Base-by-base conservation (phyloP, 2,797 vertebrate genomes). In the Channallabes apus region DNA sequence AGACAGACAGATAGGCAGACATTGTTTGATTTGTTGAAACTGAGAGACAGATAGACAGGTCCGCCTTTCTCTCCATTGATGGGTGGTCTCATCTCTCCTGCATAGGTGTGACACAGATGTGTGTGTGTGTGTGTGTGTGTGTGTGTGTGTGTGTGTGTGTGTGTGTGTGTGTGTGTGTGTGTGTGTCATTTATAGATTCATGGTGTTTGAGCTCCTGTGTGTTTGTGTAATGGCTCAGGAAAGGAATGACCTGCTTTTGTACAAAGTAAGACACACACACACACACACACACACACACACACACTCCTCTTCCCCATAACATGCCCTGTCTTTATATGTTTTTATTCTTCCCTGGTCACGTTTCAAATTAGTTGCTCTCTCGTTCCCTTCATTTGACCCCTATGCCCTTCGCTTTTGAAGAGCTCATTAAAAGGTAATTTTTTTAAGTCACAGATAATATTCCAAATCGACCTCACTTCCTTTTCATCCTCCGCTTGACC, bases 181-280 rank as follows among this genome's bases (percentile, higher is more conserved):
- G n/a, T n/a, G n/a, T n/a, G n/a, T n/a, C 32, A 15, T 29, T 73
- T 58, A 71, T 24, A 90, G 91, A 89, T 91, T 69, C 87, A 89
- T 38, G 46, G 56, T 27, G 8, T 56, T 27, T 29, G 72, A 56
- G n/a, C 72, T 68, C 80, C 67, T 56, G 72, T 76, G 72, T 76
- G 51, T 76, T 76, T 76, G 46, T 76, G n/a, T 76, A 56, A 76
- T 56, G 27, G 92, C 93, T 61, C 29, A 56, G 51, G 27, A 76
- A 56, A 11, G 3, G 12, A 76, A 54, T 54, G 51, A 29, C 46
- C 72, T 76, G 72, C 24, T 73, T 73, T 73, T 73, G 71, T 51
- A 73, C 71, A 73, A 54, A 73, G 71, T 27, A 24, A 46, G 9
- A 9, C 24, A 27, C 61, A 64, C 22, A 64, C 61, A 12, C 61